These are phyloP conservation scores for Elgaria multicarinata DNA, from an alignment of 2,113 vertebrate species.

Conservation along the genomic window DNA sequence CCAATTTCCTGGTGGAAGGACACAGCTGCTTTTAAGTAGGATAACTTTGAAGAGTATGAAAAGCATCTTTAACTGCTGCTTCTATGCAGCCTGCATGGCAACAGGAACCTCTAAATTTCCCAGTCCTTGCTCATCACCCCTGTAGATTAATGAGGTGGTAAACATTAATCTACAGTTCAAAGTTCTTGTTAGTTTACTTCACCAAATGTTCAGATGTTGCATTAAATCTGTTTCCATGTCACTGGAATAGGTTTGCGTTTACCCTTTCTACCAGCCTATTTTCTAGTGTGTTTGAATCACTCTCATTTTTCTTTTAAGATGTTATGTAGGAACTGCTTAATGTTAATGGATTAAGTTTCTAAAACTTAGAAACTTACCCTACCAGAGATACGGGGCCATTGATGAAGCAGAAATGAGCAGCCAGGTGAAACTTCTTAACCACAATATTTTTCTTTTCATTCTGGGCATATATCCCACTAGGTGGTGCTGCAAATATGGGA, in stretches of 20 bases:
- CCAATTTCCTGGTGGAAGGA: background rate
- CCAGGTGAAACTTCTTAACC: background rate
- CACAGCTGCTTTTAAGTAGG: background rate
- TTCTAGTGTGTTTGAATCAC: background rate
- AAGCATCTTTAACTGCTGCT: background rate
- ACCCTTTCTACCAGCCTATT: background rate
- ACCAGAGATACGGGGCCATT: background rate
- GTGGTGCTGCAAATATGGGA: conserved; percentile 35
- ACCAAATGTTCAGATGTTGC: background rate
- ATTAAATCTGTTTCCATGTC: background rate
- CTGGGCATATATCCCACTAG: conserved; percentile 11
- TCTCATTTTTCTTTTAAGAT: conserved; percentile 1
- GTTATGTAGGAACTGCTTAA: background rate
- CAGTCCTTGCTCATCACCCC: background rate
- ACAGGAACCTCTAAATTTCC: background rate
- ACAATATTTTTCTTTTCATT: background rate
- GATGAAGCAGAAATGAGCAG: background rate
- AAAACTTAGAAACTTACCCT: background rate
- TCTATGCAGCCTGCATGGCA: background rate
- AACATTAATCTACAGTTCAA: background rate
- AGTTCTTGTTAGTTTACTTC: background rate
- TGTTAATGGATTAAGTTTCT: background rate
- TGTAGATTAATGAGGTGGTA: background rate
- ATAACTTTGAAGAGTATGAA: background rate
- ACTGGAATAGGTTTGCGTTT: background rate